Evolutionary conservation across 2,888 invertebrate species (phyloP), one percentile per base, ranked within the genome.

Genomic region (Muschampia plurimacula): DNA sequence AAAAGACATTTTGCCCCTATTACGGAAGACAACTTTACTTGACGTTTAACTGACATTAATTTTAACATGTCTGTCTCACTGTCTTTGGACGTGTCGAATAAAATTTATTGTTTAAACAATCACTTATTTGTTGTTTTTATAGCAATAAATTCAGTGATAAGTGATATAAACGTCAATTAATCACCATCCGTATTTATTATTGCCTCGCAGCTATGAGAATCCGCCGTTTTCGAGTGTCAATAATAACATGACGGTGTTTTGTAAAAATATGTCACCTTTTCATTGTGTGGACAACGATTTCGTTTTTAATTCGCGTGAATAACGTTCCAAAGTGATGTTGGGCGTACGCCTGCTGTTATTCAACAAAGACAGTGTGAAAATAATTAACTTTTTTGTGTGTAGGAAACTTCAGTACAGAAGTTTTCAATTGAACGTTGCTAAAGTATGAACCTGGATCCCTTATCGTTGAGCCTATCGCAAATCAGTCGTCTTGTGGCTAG

Each of bases 391-490:
- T 44, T 9, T 15, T 39, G 59, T 69, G 9, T 22, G 39, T 39
- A 39, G 22, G 41, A n/a, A 49, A 62, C 68, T 69, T 69, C 96
- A 95, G 95, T 96, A 97, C 97, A 98, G 97, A 97, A 97, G 98
- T 97, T 98, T 98, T 98, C 97, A 97, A 96, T 96, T 96, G 96
- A 96, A 97, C 95, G 95, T 96, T 96, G 96, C 96, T 97, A 97
- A 98, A 98, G 97, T 98, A 98, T 98, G 98, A 98, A 98, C 97
- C 98, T 98, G 97, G 99, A 99, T 97, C 97, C 98, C 96, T 96
- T 98, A 96, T 98, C 98, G 96, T 97, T 98, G 97, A 98, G 98
- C 96, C 97, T 99, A 97, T 98, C 98, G 96, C 98, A 99, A 97
- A 99, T 99, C 96, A 97, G 97, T 97, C 97, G 97, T 97, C 97